Conservation (phyloP, 2,888 invertebrate species). For the Agonopterix subpropinquella region DNA sequence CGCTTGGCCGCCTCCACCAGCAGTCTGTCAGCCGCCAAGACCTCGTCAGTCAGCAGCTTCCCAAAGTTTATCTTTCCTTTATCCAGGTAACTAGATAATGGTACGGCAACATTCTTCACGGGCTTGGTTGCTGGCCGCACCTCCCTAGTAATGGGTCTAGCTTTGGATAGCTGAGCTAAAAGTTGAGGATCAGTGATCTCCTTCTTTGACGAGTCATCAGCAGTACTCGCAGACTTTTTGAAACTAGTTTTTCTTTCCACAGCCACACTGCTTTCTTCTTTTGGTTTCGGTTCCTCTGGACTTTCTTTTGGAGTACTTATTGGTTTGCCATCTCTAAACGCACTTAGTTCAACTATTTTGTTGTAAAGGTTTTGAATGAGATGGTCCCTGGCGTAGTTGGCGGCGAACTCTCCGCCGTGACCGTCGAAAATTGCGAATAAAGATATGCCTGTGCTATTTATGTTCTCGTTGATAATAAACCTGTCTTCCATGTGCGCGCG, state of each 20-base stretch:
- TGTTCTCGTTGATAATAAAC: slow-evolving; percentile 90
- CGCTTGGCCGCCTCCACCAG: slow-evolving; percentile 89
- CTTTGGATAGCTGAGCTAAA: slow-evolving; percentile 78
- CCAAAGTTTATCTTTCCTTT: slow-evolving; percentile 87
- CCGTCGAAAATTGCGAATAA: slow-evolving; percentile 96
- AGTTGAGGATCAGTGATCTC: slow-evolving; percentile 82
- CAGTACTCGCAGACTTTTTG: slow-evolving; percentile 78
- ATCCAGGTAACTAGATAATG: slow-evolving; percentile 80
- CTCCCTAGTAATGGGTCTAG: slow-evolving; percentile 77
- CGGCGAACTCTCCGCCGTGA: slow-evolving; percentile 96
- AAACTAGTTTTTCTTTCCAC: slow-evolving; percentile 80
- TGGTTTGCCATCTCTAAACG: slow-evolving; percentile 77
- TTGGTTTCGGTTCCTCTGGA: slow-evolving; percentile 54
- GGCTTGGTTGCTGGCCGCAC: slow-evolving; percentile 68
- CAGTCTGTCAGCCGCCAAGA: slow-evolving; percentile 87
- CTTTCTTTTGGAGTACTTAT: slow-evolving; percentile 40
- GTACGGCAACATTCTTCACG: slow-evolving; percentile 62
- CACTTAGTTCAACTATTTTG: slow-evolving; percentile 84
- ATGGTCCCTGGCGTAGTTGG: slow-evolving; percentile 93
- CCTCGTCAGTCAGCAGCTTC: slow-evolving; percentile 89
- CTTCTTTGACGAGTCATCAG: slow-evolving; percentile 73
- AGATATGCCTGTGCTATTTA: slow-evolving; percentile 89
- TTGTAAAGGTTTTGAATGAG: slow-evolving; percentile 87
- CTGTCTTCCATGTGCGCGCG: slow-evolving; percentile 96
- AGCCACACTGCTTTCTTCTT: slow-evolving; percentile 45